Evolutionary conservation across 2,797 vertebrate genomes (phyloP).

Genomic region (Eurystomus glaucurus): DNA sequence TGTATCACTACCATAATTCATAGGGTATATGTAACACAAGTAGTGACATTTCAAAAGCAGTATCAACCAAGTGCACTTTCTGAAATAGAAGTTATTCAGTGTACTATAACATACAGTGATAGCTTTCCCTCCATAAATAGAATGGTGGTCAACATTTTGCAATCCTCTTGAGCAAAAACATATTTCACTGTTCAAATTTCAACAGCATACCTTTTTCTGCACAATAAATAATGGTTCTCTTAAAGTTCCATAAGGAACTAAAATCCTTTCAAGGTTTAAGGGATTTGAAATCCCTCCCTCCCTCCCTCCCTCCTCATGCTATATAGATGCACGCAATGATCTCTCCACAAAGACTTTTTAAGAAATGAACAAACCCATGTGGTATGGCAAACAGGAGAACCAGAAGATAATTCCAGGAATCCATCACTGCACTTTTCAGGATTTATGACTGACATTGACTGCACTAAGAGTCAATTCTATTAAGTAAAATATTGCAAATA

Average conservation of each 20-base stretch:
- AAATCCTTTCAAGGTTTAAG: not conserved
- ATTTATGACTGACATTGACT: not conserved
- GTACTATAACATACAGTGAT: not conserved
- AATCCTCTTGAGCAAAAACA: not conserved
- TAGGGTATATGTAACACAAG: not conserved
- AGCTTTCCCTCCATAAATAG: not conserved
- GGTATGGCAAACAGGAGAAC: not conserved
- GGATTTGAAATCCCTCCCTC: not conserved
- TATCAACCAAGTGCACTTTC: not conserved
- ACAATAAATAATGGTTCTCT: not conserved
- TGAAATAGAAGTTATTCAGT: not conserved
- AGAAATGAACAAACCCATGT: not conserved
- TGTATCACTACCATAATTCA: not conserved
- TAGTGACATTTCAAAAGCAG: not conserved
- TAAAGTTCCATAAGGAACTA: not conserved
- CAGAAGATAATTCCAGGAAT: not conserved
- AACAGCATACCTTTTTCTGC: not conserved
- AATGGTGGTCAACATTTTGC: not conserved
- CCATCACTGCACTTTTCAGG: not conserved
- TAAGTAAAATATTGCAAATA: not conserved
- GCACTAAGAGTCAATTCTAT: not conserved
- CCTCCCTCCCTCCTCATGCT: not conserved
- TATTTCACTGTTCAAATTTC: not conserved
- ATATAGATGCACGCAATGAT: not conserved
- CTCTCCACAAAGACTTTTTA: not conserved